These are phyloP conservation scores for Castor canadensis DNA, from an alignment of 2,113 vertebrate genomes.

Conservation along the genomic window DNA sequence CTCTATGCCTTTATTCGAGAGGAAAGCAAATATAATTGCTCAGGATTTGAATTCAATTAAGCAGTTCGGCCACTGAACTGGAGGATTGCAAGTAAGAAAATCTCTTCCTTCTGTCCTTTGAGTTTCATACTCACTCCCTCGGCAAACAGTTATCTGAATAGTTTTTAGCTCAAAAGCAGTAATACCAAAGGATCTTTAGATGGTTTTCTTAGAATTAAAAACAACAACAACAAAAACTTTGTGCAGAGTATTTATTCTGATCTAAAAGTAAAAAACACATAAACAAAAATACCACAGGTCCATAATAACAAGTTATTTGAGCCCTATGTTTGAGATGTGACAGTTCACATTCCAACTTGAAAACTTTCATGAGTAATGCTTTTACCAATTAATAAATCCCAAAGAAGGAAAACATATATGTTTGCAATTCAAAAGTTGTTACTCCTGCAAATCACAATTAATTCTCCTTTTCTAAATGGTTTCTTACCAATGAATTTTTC, in stretches of 20 bases:
- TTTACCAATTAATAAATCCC: conserved; percentile 1
- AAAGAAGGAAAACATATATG: background rate
- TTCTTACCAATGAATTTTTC: background rate
- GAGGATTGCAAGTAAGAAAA: conserved; percentile 31
- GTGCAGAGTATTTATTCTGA: background rate
- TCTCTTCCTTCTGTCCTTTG: background rate
- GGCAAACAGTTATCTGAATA: conserved; percentile 29
- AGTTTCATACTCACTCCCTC: conserved; percentile 35
- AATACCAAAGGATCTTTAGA: background rate
- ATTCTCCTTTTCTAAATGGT: conserved; percentile 19
- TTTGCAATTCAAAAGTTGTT: background rate
- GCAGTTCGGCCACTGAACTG: background rate
- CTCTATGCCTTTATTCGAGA: background rate
- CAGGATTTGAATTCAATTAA: conserved; percentile 14
- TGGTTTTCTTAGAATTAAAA: conserved; percentile 19
- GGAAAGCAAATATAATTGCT: conserved; percentile 23
- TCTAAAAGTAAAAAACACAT: background rate
- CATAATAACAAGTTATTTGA: background rate
- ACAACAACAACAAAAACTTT: too few relatives aligned
- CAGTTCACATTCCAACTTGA: background rate
- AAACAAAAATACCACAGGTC: background rate
- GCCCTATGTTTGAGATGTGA: background rate
- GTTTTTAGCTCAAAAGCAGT: conserved; percentile 36
- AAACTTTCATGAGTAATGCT: background rate
- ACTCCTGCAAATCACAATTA: background rate